Conservation (phyloP, 2,797 vertebrate genomes). For the Pogoniulus pusillus region DNA sequence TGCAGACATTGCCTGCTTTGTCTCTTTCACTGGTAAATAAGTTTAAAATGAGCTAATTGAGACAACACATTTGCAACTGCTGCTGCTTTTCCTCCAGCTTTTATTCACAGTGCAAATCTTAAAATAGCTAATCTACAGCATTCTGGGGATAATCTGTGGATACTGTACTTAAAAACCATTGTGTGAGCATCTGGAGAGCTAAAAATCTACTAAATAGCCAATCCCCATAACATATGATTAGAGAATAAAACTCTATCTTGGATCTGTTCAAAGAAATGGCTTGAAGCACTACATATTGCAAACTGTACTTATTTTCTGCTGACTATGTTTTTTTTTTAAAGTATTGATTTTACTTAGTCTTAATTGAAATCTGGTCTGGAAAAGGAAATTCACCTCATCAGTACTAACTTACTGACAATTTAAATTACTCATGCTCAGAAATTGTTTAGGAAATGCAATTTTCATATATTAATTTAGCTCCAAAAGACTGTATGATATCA, state of each 20-base stretch:
- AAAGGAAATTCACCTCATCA: constrained; percentile 44
- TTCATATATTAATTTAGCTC: constrained; percentile 51
- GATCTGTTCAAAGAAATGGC: constrained; percentile 70
- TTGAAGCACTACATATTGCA: constrained; percentile 59
- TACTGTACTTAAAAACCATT: constrained; percentile 75
- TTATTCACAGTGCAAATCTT: constrained; percentile 78
- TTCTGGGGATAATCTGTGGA: constrained; percentile 72
- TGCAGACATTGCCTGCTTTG: constrained; percentile 72
- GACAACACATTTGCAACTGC: constrained; percentile 73
- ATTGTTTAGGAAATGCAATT: constrained; percentile 41
- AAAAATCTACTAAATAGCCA: constrained; percentile 75
- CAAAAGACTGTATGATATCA: constrained; percentile 7
- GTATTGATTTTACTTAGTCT: constrained; percentile 41
- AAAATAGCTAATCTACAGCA: constrained; percentile 77
- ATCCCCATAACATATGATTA: constrained; percentile 80
- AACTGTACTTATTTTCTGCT: constrained; percentile 47
- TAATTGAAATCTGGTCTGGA: constrained; percentile 46
- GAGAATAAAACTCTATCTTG: constrained; percentile 78
- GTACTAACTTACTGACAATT: constrained; percentile 54
- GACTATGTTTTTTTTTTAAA: background rate
- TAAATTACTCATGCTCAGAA: constrained; percentile 49
- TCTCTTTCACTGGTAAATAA: constrained; percentile 74
- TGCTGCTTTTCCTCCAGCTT: constrained; percentile 70
- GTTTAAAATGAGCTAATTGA: constrained; percentile 78
- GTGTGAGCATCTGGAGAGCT: constrained; percentile 80